Conservation (phyloP, 2,797 vertebrate genomes). For the Pitangus sulphuratus region DNA sequence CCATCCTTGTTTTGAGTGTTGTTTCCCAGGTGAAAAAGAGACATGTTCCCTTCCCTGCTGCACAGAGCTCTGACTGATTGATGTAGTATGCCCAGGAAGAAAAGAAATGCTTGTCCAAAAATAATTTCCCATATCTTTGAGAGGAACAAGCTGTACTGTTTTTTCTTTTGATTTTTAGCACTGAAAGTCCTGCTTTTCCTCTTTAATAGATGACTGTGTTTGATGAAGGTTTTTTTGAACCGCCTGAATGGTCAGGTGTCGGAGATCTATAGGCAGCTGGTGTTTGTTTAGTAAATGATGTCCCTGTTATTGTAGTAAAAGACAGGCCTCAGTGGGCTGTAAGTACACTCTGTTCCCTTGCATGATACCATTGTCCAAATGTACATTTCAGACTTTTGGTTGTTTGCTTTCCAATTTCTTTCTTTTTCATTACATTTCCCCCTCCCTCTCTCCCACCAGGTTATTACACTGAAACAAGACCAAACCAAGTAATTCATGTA, state of each 20-base stretch:
- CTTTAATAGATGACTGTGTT: slow-evolving; percentile 22
- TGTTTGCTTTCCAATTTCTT: slow-evolving; percentile 33
- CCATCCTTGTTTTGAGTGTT: background rate
- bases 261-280: slow-evolving; percentile 39
- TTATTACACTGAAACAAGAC: slow-evolving; percentile 37
- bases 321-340: slow-evolving; percentile 19
- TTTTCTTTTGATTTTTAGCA: background rate
- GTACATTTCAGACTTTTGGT: background rate
- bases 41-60: background rate
- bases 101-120: slow-evolving; percentile 17
- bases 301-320: slow-evolving; percentile 48
- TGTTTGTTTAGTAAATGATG: slow-evolving; percentile 66
- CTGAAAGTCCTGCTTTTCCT: slow-evolving; percentile 34
- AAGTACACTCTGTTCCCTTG: background rate
- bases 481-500: background rate
- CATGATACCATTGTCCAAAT: background rate
- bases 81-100: background rate
- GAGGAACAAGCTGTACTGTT: slow-evolving; percentile 1
- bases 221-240: slow-evolving; percentile 46
- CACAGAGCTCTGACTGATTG: background rate
- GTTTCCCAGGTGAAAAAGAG: background rate
- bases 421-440: slow-evolving; percentile 18
- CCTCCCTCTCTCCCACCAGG: background rate
- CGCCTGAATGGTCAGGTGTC: slow-evolving; percentile 13
- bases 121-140: slow-evolving; percentile 1